phyloP scores from a whole-genome alignment of 1,140 invertebrate species.

The Zaprionus camerounensis region DNA sequence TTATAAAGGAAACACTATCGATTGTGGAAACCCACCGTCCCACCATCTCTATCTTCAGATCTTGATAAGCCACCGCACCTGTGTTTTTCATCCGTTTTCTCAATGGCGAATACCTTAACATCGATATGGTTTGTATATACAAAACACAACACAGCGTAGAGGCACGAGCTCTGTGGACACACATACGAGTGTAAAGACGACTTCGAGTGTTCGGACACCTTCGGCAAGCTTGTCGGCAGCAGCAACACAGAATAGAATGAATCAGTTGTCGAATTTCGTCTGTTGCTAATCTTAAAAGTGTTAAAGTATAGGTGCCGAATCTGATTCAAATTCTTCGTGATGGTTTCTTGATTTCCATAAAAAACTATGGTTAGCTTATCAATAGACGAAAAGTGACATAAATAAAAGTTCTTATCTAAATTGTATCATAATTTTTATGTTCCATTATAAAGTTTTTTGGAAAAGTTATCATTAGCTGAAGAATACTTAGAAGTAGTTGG shows the following conservation, averaged over 20 bases:
- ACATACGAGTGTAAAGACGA: too few species aligned
- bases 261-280: too few species aligned
- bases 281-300: too few species aligned
- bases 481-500: neutral
- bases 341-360: neutral
- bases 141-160: too few species aligned
- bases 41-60: too few species aligned
- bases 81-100: neutral
- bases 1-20: too few species aligned
- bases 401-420: neutral
- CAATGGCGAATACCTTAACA: neutral
- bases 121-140: neutral
- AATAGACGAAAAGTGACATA: neutral
- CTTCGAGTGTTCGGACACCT: too few species aligned
- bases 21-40: too few species aligned
- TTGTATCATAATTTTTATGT: neutral
- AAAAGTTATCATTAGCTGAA: neutral
- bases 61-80: too few species aligned
- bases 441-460: neutral
- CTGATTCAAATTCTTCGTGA: neutral
- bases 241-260: too few species aligned
- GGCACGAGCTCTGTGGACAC: too few species aligned
- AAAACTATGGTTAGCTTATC: neutral
- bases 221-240: too few species aligned
- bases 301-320: neutral